Percentiles rank a stretch among this genome's conserved stretches.
These are phyloP conservation scores for Salvelinus sp. DNA, from an alignment of 2,113 vertebrate genomes.

Conservation along the genomic window DNA sequence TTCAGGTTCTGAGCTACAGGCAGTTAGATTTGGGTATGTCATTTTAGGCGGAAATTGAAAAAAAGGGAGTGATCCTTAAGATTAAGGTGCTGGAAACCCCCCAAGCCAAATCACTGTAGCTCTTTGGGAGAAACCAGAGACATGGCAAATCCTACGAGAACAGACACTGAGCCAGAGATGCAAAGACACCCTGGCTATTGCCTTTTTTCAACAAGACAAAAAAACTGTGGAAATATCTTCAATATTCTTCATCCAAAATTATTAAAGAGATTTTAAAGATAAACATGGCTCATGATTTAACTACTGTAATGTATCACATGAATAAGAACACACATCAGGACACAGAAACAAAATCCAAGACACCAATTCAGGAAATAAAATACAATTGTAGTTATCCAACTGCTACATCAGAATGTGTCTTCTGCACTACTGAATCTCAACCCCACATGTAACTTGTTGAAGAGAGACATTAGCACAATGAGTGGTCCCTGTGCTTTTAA, in stretches of 20 bases:
- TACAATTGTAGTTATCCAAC: background rate
- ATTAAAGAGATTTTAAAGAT: background rate
- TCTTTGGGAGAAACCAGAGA: conserved; percentile 64
- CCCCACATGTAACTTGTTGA: background rate
- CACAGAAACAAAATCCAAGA: no score
- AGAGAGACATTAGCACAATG: background rate
- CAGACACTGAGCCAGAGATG: conserved; percentile 28
- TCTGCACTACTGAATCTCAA: no score
- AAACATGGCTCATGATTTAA: background rate
- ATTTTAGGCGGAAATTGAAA: no score
- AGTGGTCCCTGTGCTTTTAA: background rate
- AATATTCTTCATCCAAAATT: background rate
- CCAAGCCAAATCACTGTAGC: conserved; percentile 35
- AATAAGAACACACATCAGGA: no score
- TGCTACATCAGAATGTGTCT: background rate
- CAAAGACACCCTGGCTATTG: conserved; percentile 56
- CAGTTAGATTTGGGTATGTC: no score
- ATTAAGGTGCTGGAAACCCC: conserved; percentile 40
- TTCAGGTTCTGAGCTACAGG: no score
- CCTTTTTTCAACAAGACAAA: conserved; percentile 1
- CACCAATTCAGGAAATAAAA: background rate
- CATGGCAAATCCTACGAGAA: conserved; percentile 61
- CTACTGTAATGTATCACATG: no score
- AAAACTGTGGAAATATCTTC: background rate
- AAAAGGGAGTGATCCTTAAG: no score